Evolutionary conservation across 2,797 vertebrate species (phyloP).

Genomic region (Sebastiscus albofasciatus): DNA sequence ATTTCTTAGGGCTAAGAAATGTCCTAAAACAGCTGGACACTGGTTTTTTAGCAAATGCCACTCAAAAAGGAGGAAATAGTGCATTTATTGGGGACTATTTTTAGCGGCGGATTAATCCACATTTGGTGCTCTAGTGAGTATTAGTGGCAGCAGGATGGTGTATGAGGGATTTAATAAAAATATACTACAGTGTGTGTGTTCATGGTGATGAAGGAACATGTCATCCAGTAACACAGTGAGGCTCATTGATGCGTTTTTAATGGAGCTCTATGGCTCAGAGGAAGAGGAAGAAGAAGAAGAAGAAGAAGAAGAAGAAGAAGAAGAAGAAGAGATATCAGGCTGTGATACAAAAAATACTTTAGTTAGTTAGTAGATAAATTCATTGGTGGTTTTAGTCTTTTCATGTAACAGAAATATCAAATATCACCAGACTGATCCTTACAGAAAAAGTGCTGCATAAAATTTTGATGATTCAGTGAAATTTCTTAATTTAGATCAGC

Average conservation of each 20-base stretch:
- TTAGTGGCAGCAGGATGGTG: neutral
- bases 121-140: neutral
- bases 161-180: neutral
- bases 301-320: too few species aligned
- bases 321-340: neutral
- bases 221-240: too few species aligned
- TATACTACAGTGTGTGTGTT: neutral
- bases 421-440: neutral
- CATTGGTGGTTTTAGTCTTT: neutral
- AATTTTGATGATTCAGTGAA: neutral
- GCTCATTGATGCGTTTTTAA: too few species aligned
- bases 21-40: neutral
- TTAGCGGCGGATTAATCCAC: neutral
- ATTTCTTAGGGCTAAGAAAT: too few species aligned
- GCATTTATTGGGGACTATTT: neutral
- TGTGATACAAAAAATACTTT: neutral
- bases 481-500: conserved; percentile 41
- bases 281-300: neutral
- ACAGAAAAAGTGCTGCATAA: neutral
- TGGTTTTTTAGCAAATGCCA: neutral
- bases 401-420: neutral
- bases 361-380: neutral
- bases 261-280: too few species aligned
- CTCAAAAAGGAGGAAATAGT: neutral
- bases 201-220: neutral